Evolutionary conservation across 2,797 vertebrate species (phyloP).

Genomic region (Coendou prehensilis): DNA sequence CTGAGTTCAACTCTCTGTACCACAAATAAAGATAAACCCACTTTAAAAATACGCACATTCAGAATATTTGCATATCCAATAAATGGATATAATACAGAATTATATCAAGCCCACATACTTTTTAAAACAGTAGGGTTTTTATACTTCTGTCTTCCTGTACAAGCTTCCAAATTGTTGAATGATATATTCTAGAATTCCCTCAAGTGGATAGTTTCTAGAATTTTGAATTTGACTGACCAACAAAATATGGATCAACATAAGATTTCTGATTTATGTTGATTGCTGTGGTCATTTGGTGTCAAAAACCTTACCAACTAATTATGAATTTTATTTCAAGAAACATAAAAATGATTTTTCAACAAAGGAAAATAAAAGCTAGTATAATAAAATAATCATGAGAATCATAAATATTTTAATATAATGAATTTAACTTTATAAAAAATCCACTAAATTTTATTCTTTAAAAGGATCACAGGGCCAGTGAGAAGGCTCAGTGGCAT

Average conservation of each 20-base stretch:
- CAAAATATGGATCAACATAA: not conserved
- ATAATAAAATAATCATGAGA: not conserved
- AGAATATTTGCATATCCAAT: not conserved
- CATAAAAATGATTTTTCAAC: not conserved
- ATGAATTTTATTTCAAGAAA: conserved; percentile 11
- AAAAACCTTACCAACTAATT: not conserved
- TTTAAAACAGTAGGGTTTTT: not conserved
- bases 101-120: not conserved
- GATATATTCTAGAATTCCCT: not conserved
- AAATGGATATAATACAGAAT: not conserved
- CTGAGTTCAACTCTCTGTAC: not conserved
- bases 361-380: not conserved
- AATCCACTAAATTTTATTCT: not conserved
- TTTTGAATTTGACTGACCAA: not conserved
- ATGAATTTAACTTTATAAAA: not conserved
- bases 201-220: not conserved
- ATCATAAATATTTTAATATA: not conserved
- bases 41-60: not conserved
- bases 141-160: not conserved
- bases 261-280: not conserved
- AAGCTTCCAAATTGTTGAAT: not conserved
- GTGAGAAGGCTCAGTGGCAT: no score
- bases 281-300: not conserved
- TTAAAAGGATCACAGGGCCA: not conserved
- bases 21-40: not conserved